Base-by-base conservation (phyloP, 2,888 invertebrate genomes). In the Pristionchus maxplancki region DNA sequence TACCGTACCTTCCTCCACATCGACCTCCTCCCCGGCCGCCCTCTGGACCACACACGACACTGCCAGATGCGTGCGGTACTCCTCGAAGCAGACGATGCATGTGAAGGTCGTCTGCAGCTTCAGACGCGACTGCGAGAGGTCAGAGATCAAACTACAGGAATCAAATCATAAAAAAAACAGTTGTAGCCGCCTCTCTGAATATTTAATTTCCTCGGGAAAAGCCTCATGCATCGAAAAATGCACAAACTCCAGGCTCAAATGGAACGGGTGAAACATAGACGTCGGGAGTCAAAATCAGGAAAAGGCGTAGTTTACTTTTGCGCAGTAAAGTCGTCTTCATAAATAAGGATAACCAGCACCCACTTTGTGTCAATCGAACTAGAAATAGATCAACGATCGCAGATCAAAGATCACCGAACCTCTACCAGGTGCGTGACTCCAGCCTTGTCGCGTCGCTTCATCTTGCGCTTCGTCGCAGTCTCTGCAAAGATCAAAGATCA, bases 351-450 rank as follows among this genome's bases (percentile, higher is more conserved):
- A n/a, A n/a, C n/a, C n/a, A n/a, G n/a, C n/a, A n/a, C n/a, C n/a
- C n/a, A n/a, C n/a, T n/a, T n/a, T n/a, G n/a, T n/a, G n/a, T n/a
- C n/a, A n/a, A n/a, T n/a, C n/a, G n/a, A n/a, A n/a, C n/a, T n/a
- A n/a, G n/a, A n/a, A n/a, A n/a, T n/a, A 48, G 6, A 20, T 40
- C 48, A 81, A 48, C 48, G 31, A 11, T 44, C 44, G 48, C 48
- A 48, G 31, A 28, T n/a, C 44, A 81, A 81, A 48, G 81, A 48
- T n/a, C 31, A 53, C 15, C 50, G n/a, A 13, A 83, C 82, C 82
- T 83, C 82, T 24, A 83, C 82, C 28, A 83, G 82, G 53, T 83
- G 82, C 34, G 82, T 83, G 17, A 83, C 82, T 20, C 82, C 82
- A 5, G 82, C 53, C 34, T 34, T 31, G 34, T 83, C 82, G 15